A percentile compares a stretch with the other conserved stretches of the same genome.
These are phyloP conservation scores for Hestina assimilis DNA, from an alignment of 1,140 invertebrate genomes.

Conservation along the genomic window DNA sequence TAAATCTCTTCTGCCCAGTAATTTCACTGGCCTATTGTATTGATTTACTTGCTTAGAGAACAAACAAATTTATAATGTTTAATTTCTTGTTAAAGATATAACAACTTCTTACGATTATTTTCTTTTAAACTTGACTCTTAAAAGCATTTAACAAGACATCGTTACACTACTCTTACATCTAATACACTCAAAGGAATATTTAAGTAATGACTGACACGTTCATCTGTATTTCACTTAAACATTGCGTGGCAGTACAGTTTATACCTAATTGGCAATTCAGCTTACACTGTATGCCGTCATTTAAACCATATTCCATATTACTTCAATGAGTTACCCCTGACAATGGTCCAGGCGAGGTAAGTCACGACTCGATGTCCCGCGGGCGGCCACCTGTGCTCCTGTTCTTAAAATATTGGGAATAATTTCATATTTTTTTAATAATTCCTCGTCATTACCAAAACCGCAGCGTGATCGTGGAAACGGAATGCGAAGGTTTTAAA, in stretches of 20 bases:
- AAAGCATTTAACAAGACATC: too few relatives aligned
- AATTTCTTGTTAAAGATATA: too few relatives aligned
- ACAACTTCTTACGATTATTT: too few relatives aligned
- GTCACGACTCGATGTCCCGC: constrained; percentile 59
- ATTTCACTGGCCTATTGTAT: too few relatives aligned
- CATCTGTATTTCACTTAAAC: constrained; percentile 27
- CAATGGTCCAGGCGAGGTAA: constrained; percentile 57
- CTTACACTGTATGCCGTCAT: constrained; percentile 38
- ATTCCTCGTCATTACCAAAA: constrained; percentile 54
- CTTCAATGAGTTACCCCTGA: constrained; percentile 50
- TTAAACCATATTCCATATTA: constrained; percentile 49
- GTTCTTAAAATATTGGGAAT: constrained; percentile 50
- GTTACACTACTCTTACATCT: too few relatives aligned
- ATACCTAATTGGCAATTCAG: constrained; percentile 51
- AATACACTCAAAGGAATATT: too few relatives aligned
- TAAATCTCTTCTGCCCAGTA: too few relatives aligned
- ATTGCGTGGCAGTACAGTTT: constrained; percentile 35
- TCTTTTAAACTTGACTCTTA: too few relatives aligned
- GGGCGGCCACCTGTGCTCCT: constrained; percentile 64
- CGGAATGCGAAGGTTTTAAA: constrained; percentile 2
- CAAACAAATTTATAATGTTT: too few relatives aligned
- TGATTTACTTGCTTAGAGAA: too few relatives aligned
- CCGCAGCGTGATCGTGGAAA: constrained; percentile 38
- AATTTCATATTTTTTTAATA: constrained; percentile 57
- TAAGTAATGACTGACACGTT: constrained; percentile 9